Base-by-base conservation (phyloP, 2,888 invertebrate genomes). In the Molanna angustata region DNA sequence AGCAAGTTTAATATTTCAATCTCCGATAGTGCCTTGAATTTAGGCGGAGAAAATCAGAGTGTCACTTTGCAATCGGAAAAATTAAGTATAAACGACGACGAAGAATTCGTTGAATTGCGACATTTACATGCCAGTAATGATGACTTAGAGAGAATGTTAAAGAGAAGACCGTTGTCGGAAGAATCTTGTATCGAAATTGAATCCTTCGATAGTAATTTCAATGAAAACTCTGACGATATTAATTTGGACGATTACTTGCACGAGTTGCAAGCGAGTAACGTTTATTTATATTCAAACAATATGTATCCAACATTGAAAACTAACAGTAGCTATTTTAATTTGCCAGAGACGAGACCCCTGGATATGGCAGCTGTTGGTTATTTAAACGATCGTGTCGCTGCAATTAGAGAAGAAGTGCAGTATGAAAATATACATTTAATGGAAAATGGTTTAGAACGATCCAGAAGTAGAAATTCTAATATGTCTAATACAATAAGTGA, bases 81-180 rank as follows among this genome's bases (percentile, higher is more conserved):
- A 2, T 64, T 66, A 22, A 75, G 74, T 61, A 65, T 76, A 52
- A 71, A 70, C 59, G 76, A 69, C 62, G 76, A 75, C 48, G 70
- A 74, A 41, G 76, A 79, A 56, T 79, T 76, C 1, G 70, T 80
- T 2, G 84, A 85, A 60, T 70, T 82, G 4, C 71, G 83, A 52
- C 69, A 74, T 64, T 66, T 70, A 1, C 66, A 69, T 52, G 39
- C 62, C 17, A 73, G 72, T 59, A 75, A 74, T 60, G 79, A 80
- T 56, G 75, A 75, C 1, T 61, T 81, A 33, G 82, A 84, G 62
- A 74, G 79, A 19, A 79, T 82, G 61, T 67, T 85, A 35, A 89
- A 86, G 63, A 74, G 89, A 44, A 73, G 88, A 60, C 88, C 89
- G 0, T 76, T 90, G 2, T 88, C 88, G 16, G 86, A 87, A 64